Base-by-base conservation (phyloP, 2,113 vertebrate species). In the Cebidichthys violaceus region DNA sequence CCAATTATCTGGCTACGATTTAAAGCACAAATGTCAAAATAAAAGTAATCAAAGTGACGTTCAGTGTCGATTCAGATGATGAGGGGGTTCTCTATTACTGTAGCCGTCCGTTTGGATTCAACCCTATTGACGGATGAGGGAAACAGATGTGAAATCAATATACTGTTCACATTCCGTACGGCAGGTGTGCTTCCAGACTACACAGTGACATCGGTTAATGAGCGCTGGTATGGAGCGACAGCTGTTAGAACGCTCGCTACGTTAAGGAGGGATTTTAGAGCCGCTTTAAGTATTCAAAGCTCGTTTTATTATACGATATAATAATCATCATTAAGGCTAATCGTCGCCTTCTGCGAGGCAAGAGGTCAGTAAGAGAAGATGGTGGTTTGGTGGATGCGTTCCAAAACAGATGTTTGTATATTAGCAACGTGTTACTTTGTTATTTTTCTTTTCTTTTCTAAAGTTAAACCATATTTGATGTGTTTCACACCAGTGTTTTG, bases 101-200 rank as follows among this genome's bases (percentile, higher is more conserved):
- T 50, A 13, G 13, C 47, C 66, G 47, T 83, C 37, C 41, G 4
- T 59, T 4, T 57, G 69, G 70, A 57, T 59, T 47, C 4, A 70
- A 70, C 66, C 2, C 31, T 37, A 27, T 41, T 15, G 8, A 50
- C 67, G n/a, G 8, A n/a, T 22, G 76, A 69, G 18, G 33, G 31
- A 74, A 78, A 62, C 84, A 86, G 75, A 71, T 89, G 81, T 72
- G 62, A 24, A 76, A 67, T 84, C 15, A 57, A 67, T 50, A 69
- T 10, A 35, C 41, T 59, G 73, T n/a, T 69, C 69, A 65, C 22
- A 62, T 68, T 60, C 18, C 60, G 66, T 33, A 6, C 24, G 68
- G 27, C 82, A 59, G 69, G 70, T 75, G 78, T 31, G n/a, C 47
- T 72, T 43, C 65, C 70, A 64, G 24, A 75, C 64, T 33, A 39